A percentile compares a stretch with the other conserved stretches of the same genome.
phyloP scores from a whole-genome alignment of 2,113 vertebrate genomes.

The Leucoraja erinaceus region DNA sequence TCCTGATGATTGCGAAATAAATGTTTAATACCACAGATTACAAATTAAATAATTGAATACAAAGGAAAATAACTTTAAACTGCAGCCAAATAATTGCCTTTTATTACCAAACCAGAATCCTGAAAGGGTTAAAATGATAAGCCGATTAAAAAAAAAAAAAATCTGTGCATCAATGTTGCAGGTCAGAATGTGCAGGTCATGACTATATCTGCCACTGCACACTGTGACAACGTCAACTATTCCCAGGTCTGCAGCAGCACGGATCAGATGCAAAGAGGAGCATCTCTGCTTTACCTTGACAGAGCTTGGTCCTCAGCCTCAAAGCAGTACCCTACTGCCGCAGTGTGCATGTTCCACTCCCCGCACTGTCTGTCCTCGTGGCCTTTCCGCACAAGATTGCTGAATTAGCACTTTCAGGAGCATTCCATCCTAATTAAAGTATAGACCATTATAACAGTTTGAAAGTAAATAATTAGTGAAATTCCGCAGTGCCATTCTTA shows the following conservation, averaged over 20 bases:
- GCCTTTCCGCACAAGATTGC: neutral
- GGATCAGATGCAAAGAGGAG: constrained; percentile 9
- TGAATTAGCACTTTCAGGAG: constrained; percentile 24
- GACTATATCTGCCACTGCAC: neutral
- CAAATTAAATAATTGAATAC: neutral
- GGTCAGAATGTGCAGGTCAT: neutral
- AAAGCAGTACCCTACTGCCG: neutral
- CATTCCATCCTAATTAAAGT: constrained; percentile 28
- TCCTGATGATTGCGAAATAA: neutral
- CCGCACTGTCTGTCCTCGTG: neutral
- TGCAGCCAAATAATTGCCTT: neutral
- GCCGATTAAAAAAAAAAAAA: neutral
- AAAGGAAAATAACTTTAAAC: neutral
- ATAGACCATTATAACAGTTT: constrained; percentile 14
- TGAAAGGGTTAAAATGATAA: constrained; percentile 2
- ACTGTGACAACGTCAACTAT: neutral
- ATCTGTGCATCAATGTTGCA: neutral
- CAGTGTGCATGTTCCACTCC: neutral
- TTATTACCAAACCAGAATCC: neutral
- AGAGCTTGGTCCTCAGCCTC: neutral
- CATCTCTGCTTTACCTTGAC: neutral
- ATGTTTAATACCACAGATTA: neutral
- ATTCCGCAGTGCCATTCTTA: constrained; percentile 20
- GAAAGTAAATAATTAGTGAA: constrained; percentile 26
- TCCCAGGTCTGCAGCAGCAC: neutral